phyloP scores from a whole-genome alignment of 2,797 vertebrate genomes.

The Halcyon leucocephala region DNA sequence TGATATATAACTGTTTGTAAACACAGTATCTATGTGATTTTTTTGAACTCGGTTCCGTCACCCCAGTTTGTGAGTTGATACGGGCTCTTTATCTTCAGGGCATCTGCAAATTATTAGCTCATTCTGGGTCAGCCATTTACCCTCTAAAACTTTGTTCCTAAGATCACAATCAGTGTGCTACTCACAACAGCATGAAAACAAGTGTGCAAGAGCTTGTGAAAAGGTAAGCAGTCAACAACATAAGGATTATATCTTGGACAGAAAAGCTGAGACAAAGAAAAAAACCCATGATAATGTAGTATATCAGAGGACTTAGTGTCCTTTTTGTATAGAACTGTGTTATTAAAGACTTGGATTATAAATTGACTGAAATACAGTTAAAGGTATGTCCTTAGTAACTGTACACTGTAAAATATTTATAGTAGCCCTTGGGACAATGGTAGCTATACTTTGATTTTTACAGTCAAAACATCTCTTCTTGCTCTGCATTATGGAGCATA shows the following conservation, averaged over 20 bases:
- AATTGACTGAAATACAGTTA: neutral
- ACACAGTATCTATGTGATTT: neutral
- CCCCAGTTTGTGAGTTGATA: neutral
- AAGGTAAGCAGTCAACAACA: neutral
- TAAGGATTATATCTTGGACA: neutral
- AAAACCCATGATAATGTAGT: neutral
- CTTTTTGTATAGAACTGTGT: neutral
- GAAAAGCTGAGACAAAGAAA: neutral
- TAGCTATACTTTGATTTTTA: conserved; percentile 3
- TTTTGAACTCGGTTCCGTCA: neutral
- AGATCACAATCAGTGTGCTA: neutral
- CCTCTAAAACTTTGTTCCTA: neutral
- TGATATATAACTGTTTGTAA: neutral
- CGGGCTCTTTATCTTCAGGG: neutral
- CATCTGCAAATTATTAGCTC: neutral
- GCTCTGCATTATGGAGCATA: conserved; percentile 32
- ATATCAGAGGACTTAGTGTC: neutral
- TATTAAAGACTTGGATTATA: neutral
- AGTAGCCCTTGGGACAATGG: neutral
- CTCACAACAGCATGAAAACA: neutral
- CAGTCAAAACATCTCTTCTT: conserved; percentile 35
- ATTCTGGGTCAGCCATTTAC: neutral
- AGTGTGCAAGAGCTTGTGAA: neutral
- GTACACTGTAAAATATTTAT: neutral
- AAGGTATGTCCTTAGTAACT: neutral